These are phyloP conservation scores for Melospiza georgiana DNA, from an alignment of 2,113 vertebrate species.

Conservation along the genomic window DNA sequence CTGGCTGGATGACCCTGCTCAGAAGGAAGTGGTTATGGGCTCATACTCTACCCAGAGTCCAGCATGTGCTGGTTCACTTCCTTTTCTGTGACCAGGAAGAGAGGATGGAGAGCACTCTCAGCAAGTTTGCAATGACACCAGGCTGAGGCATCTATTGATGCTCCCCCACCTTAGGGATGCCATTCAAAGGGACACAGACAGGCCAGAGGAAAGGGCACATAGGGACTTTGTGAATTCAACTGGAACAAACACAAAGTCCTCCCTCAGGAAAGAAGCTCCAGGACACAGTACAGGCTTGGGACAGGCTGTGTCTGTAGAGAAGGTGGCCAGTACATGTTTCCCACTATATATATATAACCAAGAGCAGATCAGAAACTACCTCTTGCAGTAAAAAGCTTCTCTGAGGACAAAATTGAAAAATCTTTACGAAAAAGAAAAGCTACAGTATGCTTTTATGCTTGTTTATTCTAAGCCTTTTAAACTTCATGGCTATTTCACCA, in stretches of 20 bases:
- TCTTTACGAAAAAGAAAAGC: background rate
- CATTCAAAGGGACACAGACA: background rate
- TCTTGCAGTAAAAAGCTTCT: background rate
- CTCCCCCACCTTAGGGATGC: background rate
- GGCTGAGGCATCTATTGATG: background rate
- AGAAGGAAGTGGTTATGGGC: background rate
- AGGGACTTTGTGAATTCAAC: background rate
- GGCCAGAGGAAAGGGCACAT: background rate
- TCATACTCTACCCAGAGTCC: background rate
- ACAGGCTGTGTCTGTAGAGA: background rate
- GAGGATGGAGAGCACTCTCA: background rate
- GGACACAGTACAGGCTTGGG: background rate
- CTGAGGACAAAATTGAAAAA: background rate
- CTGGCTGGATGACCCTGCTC: background rate
- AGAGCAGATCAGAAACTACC: background rate
- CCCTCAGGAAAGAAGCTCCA: background rate
- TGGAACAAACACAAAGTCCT: background rate
- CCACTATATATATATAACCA: background rate
- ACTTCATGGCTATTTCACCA: background rate
- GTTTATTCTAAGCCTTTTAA: slow-evolving; percentile 25
- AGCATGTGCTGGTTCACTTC: background rate
- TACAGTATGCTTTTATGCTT: background rate
- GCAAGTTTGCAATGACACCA: background rate
- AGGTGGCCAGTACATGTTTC: background rate
- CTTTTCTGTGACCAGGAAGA: background rate